A percentile compares a stretch with the other conserved stretches of the same genome.
Conservation (phyloP, 2,888 invertebrate genomes). For the Helicoverpa assulta region DNA sequence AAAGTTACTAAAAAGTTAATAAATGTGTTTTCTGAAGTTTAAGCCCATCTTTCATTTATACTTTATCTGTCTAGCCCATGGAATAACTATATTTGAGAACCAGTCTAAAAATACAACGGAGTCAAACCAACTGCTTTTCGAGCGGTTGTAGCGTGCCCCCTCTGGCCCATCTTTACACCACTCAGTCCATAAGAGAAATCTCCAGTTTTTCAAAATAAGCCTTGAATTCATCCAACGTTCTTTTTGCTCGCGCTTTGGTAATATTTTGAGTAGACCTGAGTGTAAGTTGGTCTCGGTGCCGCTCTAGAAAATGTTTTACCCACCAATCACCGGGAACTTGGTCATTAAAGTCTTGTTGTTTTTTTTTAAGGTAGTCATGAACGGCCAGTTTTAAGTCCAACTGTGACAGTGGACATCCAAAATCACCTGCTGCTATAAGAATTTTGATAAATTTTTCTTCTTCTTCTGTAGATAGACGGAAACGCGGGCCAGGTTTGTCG, state of each 20-base stretch:
- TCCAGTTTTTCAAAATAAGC: constrained; percentile 3
- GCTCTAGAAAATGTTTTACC: neutral
- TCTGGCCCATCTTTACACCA: constrained; percentile 9
- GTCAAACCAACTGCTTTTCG: constrained; percentile 8
- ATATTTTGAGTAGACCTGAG: neutral
- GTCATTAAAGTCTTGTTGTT: neutral
- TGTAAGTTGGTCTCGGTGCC: neutral
- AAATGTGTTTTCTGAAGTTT: no score
- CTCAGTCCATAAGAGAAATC: constrained; percentile 2
- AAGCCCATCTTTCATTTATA: no score
- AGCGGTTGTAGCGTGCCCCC: neutral
- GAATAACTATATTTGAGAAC: constrained; percentile 1
- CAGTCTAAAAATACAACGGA: constrained; percentile 3
- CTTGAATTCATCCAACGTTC: constrained; percentile 5
- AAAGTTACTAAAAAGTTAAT: no score
- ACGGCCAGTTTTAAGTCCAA: constrained; percentile 12
- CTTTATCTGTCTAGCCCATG: constrained; percentile 9
- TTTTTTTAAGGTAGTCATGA: no score
- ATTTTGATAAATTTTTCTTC: constrained; percentile 17
- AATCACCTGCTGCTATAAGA: constrained; percentile 16
- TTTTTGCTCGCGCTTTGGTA: constrained; percentile 4
- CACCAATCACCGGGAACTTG: constrained; percentile 9
- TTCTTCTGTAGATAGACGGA: constrained; percentile 11
- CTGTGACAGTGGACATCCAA: constrained; percentile 11
- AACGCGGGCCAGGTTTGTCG: constrained; percentile 16